Base-by-base conservation (phyloP, 1,140 invertebrate genomes). In the Vanessa atalanta region DNA sequence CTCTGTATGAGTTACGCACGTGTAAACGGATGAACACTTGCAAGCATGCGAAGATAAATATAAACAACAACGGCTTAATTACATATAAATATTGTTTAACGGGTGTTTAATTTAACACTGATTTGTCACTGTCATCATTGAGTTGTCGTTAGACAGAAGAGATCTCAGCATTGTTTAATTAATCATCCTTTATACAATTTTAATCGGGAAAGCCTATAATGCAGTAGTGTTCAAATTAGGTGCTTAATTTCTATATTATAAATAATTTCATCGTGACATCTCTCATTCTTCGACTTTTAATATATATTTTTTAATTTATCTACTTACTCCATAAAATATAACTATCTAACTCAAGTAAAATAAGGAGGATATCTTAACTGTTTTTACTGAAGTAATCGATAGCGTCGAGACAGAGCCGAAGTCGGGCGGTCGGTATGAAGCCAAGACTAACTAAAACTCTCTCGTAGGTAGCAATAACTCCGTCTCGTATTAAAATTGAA, bases 381-480 rank as follows among this genome's bases (percentile, higher is more conserved):
- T 93, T 95, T 87, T 93, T 94, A 71, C 95, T 95, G 66, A 96
- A 94, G 84, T 95, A 93, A 83, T 95, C 95, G 53, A 95, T 93
- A 66, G 94, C 94, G 79, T 96, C 95, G 50, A 96, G 87, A 70
- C 95, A 93, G 11, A 95, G 91, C 74, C 94, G 94, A 13, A 96
- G 88, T 83, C 95, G 94, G 55, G 94, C 91, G 37, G 94, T 94
- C 37, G 95, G 95, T 43, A 94, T 94, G 80, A 94, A 95, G 53
- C 95, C 94, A 47, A 95, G 88, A 60, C 93, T 93, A 1, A 94
- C 92, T 72, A 96, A 92, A 16, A 95, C 94, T 79, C 95, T 94
- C 82, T 96, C 94, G 78, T 96, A 93, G 6, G 95, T 95, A 16
- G 88, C 82, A 51, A 94, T 93, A 51, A 95, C 93, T 15, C 95